Base-by-base conservation (phyloP, 2,797 vertebrate species). In the Xiphophorus birchmanni region DNA sequence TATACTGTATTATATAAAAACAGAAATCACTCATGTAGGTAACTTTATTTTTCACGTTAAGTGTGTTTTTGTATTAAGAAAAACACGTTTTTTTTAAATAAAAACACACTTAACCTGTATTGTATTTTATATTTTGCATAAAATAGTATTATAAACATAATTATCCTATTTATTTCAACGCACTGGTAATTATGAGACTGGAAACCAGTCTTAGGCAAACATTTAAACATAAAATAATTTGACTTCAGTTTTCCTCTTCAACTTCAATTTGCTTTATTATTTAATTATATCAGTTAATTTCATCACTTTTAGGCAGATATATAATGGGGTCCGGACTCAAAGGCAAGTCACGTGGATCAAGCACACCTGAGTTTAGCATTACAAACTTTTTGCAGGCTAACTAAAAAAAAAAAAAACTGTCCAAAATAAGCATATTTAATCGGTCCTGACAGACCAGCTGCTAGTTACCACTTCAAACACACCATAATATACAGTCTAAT, bases 301-400 rank as follows among this genome's bases (percentile, higher is more conserved):
- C 2, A 47, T 29, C 42, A 45, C 26, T 18, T 47, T 26, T 9
- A 32, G 44, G 13, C 42, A 4, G 26, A 17, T 9, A 12, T 29
- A 15, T 45, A 15, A 4, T 9, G 42, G 26, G 42, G 11, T 45
- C 63, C 63, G 40, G 35, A 4, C 4, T 11, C 65, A 23, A 23
- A 67, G 32, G 7, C 54, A 42, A 1, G 74, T 40, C 21, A 29
- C 74, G 23, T 42, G 37, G 42, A 18, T 72, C 32, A 6, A 69
- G 48, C 80, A 52, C 76, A 80, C 79, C 84, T 76, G 77, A 12
- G 21, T 18, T 84, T 87, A 88, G 69, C 89, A 77, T 81, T 73
- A 1, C 50, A 65, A 45, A 60, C 45, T 13, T 29, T 73, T 82
- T 40, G 7, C 40, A 40, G 48, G 86, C 86, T 84, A 86, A 77